A percentile compares a stretch with the other conserved stretches of the same genome.
Conservation (phyloP, 2,888 invertebrate genomes). For the Tetheella fluctuosa region DNA sequence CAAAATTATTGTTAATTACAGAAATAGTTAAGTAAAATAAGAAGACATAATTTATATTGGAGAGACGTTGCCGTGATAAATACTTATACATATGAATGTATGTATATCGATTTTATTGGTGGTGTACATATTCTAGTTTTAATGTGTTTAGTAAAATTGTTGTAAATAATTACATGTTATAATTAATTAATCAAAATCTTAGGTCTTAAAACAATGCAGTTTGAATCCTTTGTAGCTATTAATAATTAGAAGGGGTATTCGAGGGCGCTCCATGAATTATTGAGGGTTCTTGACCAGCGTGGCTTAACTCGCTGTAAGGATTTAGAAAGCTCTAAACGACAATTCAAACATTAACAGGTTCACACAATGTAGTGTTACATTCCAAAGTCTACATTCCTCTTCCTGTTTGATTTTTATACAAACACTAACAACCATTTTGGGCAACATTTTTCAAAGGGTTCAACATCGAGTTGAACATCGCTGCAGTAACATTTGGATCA, state of each 20-base stretch:
- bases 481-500: constrained; percentile 13
- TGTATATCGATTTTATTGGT: too few relatives aligned
- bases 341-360: constrained; percentile 68
- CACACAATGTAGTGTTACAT: constrained; percentile 60
- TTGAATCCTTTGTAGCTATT: too few relatives aligned
- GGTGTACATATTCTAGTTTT: too few relatives aligned
- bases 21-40: too few relatives aligned
- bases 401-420: constrained; percentile 68
- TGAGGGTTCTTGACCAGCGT: constrained; percentile 7
- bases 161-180: not conserved
- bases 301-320: constrained; percentile 52
- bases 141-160: too few relatives aligned
- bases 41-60: too few relatives aligned
- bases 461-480: constrained; percentile 24
- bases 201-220: not conserved
- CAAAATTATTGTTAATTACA: too few relatives aligned
- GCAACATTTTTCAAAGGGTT: constrained; percentile 33
- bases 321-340: constrained; percentile 72
- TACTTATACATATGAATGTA: too few relatives aligned
- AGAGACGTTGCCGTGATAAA: too few relatives aligned
- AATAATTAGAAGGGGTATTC: not conserved
- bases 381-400: constrained; percentile 64
- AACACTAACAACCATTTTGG: constrained; percentile 46
- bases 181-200: not conserved
- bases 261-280: not conserved